These are phyloP conservation scores for Apodemus speciosus DNA, from an alignment of 2,113 vertebrate species.

Conservation along the genomic window DNA sequence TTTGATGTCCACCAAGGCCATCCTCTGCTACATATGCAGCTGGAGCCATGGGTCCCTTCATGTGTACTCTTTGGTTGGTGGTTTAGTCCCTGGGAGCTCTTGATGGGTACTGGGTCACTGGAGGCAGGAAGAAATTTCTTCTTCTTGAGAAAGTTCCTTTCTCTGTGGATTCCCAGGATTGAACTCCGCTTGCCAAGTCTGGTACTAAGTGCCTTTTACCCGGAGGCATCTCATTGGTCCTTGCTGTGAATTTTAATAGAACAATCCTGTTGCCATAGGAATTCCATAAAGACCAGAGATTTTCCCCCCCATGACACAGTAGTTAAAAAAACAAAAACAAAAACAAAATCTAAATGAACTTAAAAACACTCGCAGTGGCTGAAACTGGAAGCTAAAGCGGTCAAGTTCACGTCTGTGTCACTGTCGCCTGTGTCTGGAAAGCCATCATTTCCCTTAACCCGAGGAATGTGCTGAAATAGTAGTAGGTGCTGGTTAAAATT, in stretches of 20 bases:
- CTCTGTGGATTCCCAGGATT: background rate
- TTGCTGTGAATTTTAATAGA: background rate
- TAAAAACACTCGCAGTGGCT: conserved; percentile 11
- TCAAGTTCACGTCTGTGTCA: conserved; percentile 66
- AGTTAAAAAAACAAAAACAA: background rate
- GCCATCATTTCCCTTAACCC: conserved; percentile 62
- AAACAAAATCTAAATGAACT: background rate
- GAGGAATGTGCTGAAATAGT: conserved; percentile 74
- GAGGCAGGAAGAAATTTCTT: background rate
- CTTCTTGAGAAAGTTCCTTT: background rate
- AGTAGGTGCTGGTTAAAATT: conserved; percentile 77
- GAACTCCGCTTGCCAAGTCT: background rate
- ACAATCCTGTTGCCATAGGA: background rate
- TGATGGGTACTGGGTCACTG: background rate
- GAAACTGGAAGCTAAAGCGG: conserved; percentile 38
- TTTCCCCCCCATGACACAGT: background rate
- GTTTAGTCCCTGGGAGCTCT: background rate
- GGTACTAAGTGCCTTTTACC: background rate
- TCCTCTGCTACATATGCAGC: no score
- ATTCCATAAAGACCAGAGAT: background rate
- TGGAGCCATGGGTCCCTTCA: no score
- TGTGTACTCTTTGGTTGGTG: no score
- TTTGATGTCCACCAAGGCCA: no score
- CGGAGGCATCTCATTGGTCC: background rate
- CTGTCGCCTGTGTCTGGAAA: conserved; percentile 55